Evolutionary conservation across 2,888 invertebrate genomes (phyloP).

Genomic region (Bimastos eiseni): DNA sequence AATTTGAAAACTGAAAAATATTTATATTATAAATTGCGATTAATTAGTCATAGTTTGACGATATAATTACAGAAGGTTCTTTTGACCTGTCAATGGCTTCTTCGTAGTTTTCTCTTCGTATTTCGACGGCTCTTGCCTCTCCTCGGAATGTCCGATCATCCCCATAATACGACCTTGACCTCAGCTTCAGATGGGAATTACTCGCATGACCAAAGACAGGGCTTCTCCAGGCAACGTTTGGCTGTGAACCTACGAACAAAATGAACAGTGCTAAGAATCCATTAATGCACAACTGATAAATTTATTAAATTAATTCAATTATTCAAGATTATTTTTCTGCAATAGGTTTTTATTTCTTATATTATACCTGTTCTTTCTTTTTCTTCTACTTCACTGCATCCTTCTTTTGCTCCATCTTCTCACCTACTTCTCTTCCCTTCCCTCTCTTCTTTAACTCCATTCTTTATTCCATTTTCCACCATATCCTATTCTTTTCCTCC

Average conservation of each 20-base stretch:
- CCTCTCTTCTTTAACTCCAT: too few species aligned
- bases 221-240: background rate
- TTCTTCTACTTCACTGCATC: too few species aligned
- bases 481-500: too few species aligned
- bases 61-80: background rate
- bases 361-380: too few species aligned
- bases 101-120: background rate
- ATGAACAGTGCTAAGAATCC: background rate
- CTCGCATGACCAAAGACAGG: background rate
- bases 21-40: background rate
- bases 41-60: background rate
- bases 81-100: constrained; percentile 20
- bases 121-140: background rate
- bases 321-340: too few species aligned
- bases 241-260: background rate
- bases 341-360: too few species aligned
- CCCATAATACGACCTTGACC: background rate
- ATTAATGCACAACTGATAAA: background rate
- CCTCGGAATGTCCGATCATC: background rate
- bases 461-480: too few species aligned
- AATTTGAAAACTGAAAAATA: background rate
- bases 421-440: too few species aligned
- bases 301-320: too few species aligned
- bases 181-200: background rate
- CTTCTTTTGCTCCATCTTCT: too few species aligned